Evolutionary conservation across 2,113 vertebrate species (phyloP), one percentile per base, ranked within the genome.

Genomic region (Gallinago paraguaiae): DNA sequence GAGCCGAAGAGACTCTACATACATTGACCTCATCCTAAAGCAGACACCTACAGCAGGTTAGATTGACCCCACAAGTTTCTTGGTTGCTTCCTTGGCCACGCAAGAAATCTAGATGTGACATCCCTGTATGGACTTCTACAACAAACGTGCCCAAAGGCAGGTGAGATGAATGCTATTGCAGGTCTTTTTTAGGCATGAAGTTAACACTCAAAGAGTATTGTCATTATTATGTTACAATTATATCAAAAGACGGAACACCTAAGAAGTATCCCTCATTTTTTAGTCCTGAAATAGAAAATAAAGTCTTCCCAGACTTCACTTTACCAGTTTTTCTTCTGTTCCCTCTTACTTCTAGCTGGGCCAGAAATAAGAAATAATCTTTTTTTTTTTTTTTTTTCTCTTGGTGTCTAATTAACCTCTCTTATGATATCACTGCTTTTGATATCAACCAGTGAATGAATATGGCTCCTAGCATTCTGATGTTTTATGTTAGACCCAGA

Each of bases 1-100:
- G 4, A 82, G 35, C 6, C 57, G 16, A 39, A 39, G 41, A 61
- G 31, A 20, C 41, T 67, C 0, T 0, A 6, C 46, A n/a, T 10
- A 18, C 35, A 45, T 11, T 14, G 12, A 43, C 35, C 53, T 86
- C 10, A 15, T 28, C 75, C 54, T 48, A 72, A 48, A 25, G 31
- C 19, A 50, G 37, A 11, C 31, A 37, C 11, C 59, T 37, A 0
- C 7, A 17, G 27, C 46, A 51, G 25, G 22, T 13, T 9, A 1
- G 23, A n/a, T 5, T 1, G 0, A 63, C 45, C 74, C 41, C 35
- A 59, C 11, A 63, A 70, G 13, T 14, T 69, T 33, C 68, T n/a
- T 2, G 35, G 10, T 22, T 59, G 5, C 46, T 68, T 81, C 27
- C 50, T 27, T 6, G 6, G 6, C 60, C 28, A 11, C 11, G 12